Evolutionary conservation across 2,888 invertebrate genomes (phyloP).

Genomic region (Apoda limacodes): DNA sequence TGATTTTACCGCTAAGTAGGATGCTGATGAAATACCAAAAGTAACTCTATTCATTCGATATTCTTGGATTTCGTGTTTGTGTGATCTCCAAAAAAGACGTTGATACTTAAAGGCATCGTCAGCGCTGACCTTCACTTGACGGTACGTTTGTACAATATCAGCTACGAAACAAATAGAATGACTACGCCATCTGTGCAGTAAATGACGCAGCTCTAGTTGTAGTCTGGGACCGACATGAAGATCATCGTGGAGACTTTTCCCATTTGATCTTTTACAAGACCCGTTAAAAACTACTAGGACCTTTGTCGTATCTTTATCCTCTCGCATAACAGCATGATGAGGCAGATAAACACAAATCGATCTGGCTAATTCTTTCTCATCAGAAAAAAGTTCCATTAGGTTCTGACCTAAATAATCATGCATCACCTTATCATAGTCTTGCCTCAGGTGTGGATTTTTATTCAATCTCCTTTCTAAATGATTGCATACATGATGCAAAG

Average conservation of each 20-base stretch:
- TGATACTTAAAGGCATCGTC: slow-evolving; percentile 1
- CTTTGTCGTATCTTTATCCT: slow-evolving; percentile 13
- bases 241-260: slow-evolving; percentile 19
- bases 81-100: no score
- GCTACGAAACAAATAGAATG: slow-evolving; percentile 11
- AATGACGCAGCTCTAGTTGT: slow-evolving; percentile 17
- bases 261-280: slow-evolving; percentile 10
- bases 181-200: slow-evolving; percentile 15
- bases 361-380: no score
- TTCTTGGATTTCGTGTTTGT: slow-evolving; percentile 15
- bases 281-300: slow-evolving; percentile 11
- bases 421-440: slow-evolving; percentile 7
- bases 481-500: slow-evolving; percentile 2
- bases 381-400: no score
- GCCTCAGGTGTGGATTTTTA: slow-evolving; percentile 4
- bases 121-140: slow-evolving; percentile 5
- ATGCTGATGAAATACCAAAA: slow-evolving; percentile 21
- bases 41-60: slow-evolving; percentile 17
- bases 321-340: slow-evolving; percentile 10
- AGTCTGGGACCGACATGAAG: slow-evolving; percentile 14
- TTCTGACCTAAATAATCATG: no score
- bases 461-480: slow-evolving; percentile 7
- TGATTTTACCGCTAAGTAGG: slow-evolving; percentile 14
- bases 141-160: slow-evolving; percentile 16
- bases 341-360: slow-evolving; percentile 11